phyloP scores from a whole-genome alignment of 2,797 vertebrate genomes.

The Gallirallus australis region DNA sequence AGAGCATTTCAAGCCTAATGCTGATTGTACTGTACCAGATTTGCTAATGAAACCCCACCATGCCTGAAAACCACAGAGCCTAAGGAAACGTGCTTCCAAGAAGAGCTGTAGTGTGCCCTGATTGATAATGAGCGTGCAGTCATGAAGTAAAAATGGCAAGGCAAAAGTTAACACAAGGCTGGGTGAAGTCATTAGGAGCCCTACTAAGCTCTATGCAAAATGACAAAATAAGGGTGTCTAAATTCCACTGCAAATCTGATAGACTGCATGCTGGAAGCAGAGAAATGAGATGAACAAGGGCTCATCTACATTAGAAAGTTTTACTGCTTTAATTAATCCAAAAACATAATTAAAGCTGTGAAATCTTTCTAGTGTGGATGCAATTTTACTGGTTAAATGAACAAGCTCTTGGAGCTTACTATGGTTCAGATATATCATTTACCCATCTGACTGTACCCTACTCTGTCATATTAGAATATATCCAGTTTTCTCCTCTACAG shows the following conservation, averaged over 20 bases:
- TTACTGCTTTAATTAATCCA: constrained; percentile 61
- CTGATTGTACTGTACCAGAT: neutral
- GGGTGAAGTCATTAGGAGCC: neutral
- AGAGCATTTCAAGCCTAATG: neutral
- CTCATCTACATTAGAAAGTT: neutral
- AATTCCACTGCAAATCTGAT: neutral
- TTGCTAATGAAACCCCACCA: constrained; percentile 14
- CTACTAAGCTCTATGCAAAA: neutral
- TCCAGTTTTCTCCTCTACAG: neutral
- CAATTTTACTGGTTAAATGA: constrained; percentile 33
- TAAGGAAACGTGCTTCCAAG: neutral
- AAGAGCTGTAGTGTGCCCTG: neutral
- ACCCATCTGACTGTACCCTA: neutral
- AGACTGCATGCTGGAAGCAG: neutral
- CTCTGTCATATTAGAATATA: neutral
- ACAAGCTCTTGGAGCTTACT: neutral
- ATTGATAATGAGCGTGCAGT: neutral
- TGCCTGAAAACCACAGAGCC: constrained; percentile 10
- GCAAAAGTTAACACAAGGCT: neutral
- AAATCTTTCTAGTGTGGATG: constrained; percentile 34
- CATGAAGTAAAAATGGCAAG: neutral
- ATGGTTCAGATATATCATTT: neutral
- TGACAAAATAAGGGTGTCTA: neutral
- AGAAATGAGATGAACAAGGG: constrained; percentile 13
- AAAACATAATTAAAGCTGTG: constrained; percentile 37